Evolutionary conservation across 2,888 invertebrate species (phyloP), one percentile per base, ranked within the genome.

Genomic region (Plebejus argus): DNA sequence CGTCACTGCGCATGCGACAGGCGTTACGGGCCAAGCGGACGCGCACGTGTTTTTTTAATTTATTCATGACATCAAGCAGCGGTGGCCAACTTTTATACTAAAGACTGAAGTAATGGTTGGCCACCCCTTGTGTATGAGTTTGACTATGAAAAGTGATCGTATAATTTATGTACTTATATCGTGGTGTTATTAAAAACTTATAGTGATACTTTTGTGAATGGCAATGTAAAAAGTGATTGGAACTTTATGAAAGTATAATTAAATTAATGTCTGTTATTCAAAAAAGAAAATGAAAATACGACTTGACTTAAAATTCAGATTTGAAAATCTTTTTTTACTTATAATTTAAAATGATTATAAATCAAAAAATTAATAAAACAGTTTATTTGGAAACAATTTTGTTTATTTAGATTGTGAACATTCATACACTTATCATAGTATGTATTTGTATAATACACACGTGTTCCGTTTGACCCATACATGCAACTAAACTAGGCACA

Each of bases 1-100:
- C 87, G 88, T 88, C 92, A 92, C 93, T 92, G 93, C 90, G 90
- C 93, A 92, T 91, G 92, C 93, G 85, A 82, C 82, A 83, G 84
- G 83, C 83, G 82, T 83, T 83, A 84, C 81, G 74, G 49, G 82
- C 82, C 76, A 76, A 75, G 72, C 76, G 76, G 78, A 78, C 78
- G 72, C 39, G 66, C 39, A 35, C 53, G 78, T 76, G 71, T 76
- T 15, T 15, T 66, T 15, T 49, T 15, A 49, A 49, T 49, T 18
- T 53, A 53, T 18, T 53, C 53, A 53, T 53, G 53, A 53, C 23
- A 33, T 66, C 15, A 15, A 61, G 7, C 23, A 28, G 66, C 5
- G 66, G 66, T 66, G 28, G 10, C 66, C 66, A 66, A 66, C 28
- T 15, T 28, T 66, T 66, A 23, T 28, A 23, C 23, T 23, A 23